These are phyloP conservation scores for Nothoprocta perdicaria DNA, from an alignment of 2,113 vertebrate species.

Conservation along the genomic window DNA sequence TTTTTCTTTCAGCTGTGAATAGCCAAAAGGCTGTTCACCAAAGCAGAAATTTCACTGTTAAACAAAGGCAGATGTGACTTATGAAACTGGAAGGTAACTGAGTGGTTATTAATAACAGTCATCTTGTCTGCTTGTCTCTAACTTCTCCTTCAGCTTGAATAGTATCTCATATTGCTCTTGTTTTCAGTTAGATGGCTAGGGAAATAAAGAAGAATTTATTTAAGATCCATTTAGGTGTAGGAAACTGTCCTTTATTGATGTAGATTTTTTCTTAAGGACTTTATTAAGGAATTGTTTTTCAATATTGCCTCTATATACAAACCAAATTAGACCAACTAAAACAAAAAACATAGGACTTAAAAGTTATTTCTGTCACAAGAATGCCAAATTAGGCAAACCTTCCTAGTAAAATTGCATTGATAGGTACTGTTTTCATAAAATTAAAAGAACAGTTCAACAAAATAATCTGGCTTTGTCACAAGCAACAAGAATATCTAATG, in stretches of 20 bases:
- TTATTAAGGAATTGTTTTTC: neutral
- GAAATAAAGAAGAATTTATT: neutral
- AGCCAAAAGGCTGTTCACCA: neutral
- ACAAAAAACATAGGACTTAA: neutral
- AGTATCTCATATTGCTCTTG: neutral
- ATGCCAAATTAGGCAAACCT: neutral
- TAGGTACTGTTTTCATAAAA: neutral
- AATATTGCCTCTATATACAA: neutral
- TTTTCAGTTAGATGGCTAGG: neutral
- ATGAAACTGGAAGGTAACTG: neutral
- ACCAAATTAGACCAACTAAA: neutral
- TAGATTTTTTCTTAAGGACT: neutral
- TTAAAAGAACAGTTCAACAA: neutral
- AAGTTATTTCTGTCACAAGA: neutral
- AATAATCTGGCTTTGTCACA: slow-evolving; percentile 6
- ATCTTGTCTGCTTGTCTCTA: neutral
- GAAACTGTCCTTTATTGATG: neutral
- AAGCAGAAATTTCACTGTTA: neutral
- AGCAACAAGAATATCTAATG: neutral
- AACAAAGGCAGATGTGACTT: neutral
- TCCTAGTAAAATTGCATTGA: neutral
- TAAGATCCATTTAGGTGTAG: neutral
- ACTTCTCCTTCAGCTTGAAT: neutral
- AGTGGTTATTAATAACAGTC: neutral
- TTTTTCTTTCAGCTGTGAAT: too few relatives aligned